Base-by-base conservation (phyloP, 1,140 invertebrate genomes). In the Rhopalosiphum padi region DNA sequence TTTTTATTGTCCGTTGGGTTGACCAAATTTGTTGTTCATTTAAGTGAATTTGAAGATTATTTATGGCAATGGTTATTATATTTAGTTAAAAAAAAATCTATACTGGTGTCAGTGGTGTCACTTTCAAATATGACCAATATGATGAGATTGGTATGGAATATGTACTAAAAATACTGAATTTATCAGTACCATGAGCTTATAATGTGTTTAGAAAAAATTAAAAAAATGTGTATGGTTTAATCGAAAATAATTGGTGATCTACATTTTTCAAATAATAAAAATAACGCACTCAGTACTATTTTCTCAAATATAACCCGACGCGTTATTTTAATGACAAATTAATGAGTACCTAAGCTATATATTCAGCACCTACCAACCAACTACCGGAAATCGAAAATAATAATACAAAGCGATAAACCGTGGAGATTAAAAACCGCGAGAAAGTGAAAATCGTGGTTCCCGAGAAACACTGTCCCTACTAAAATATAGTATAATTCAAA, bases 351-450 rank as follows among this genome's bases (percentile, higher is more conserved):
- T 41, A 6, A 8, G 55, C 23, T 30, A 60, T 23, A 25, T 60
- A 68, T 68, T 30, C 30, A 68, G 30, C 60, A 68, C 60, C 60
- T 68, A 68, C 11, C 30, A 30, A 30, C 60, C 60, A 9, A 2
- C 30, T 68, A 68, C 60, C 9, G n/a, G 83, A 41, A 85, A 85
- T 43, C 43, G 85, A 46, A 87, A 87, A 87, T 87, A 88, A 46
- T 87, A 87, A 23, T 35, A 35, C 30, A 88, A 51, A 48, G 43
- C 6, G 30, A n/a, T 51, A 88, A 88, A 53, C 46, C 48, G 87
- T 53, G 48, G n/a, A 37, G 87, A 30, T 46, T 87, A 53, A 89
- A 89, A 89, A 89, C 48, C 87, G 48, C 48, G 46, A 89, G n/a
- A 53, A 89, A 89, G 35, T 89, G 87, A 89, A 89, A 89, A 53